A percentile compares a stretch with the other conserved stretches of the same genome.
Evolutionary conservation across 2,888 invertebrate genomes (phyloP).

Genomic region (Didymodactylos carnosus): DNA sequence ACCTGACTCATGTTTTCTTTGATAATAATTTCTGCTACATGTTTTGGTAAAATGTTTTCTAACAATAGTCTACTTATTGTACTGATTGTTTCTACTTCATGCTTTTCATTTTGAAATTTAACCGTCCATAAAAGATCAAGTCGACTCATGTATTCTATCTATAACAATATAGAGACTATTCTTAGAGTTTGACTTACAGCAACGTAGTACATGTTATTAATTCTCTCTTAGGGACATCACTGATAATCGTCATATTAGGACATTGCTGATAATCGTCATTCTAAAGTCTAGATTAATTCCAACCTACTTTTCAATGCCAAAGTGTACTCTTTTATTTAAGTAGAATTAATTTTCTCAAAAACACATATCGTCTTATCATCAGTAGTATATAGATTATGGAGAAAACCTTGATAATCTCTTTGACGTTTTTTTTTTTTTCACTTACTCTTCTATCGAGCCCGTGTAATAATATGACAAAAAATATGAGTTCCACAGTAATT

Average conservation of each 20-base stretch:
- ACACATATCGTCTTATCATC: background rate
- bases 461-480: constrained; percentile 3
- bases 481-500: background rate
- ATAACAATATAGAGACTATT: too few relatives aligned
- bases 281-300: too few relatives aligned
- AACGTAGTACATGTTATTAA: too few relatives aligned
- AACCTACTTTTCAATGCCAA: too few relatives aligned
- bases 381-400: background rate
- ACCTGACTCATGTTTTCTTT: constrained; percentile 31
- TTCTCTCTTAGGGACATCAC: too few relatives aligned
- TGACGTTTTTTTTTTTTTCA: too few relatives aligned
- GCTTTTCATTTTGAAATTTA: constrained; percentile 68
- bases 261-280: too few relatives aligned
- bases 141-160: constrained; percentile 72
- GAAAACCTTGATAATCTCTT: too few relatives aligned
- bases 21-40: constrained; percentile 79
- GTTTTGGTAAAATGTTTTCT: constrained; percentile 84
- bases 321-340: too few relatives aligned
- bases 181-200: too few relatives aligned
- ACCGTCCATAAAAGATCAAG: constrained; percentile 83
- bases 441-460: constrained; percentile 5
- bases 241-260: too few relatives aligned
- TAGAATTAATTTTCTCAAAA: too few relatives aligned
- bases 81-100: constrained; percentile 82
- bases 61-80: constrained; percentile 85